These are phyloP conservation scores for Meloidogyne floridensis DNA, from an alignment of 1,140 invertebrate species.

Conservation along the genomic window DNA sequence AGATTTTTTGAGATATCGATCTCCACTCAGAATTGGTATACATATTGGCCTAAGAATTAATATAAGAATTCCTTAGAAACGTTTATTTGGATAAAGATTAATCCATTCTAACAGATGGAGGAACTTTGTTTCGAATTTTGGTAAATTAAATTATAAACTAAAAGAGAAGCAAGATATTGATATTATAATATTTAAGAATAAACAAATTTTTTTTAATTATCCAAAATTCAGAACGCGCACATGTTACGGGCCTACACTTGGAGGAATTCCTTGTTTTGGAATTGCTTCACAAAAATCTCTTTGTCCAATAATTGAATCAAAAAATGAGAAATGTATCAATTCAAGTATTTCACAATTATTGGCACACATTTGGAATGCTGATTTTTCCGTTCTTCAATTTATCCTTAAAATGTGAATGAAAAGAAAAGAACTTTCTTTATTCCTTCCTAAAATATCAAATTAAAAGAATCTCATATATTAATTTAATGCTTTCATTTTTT, in stretches of 20 bases:
- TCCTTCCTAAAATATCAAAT: background rate
- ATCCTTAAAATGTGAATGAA: background rate
- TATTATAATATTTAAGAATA: no score
- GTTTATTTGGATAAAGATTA: no score
- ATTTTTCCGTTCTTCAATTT: background rate
- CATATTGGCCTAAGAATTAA: no score
- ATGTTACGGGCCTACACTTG: slow-evolving; percentile 73
- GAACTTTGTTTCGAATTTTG: no score
- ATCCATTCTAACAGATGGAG: no score
- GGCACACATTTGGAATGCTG: slow-evolving; percentile 21
- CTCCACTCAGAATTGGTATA: no score
- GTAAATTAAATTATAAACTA: no score
- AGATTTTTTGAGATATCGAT: no score
- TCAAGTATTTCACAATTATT: slow-evolving; percentile 22
- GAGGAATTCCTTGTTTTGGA: slow-evolving; percentile 71
- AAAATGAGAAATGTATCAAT: background rate
- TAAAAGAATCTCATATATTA: slow-evolving; percentile 1
- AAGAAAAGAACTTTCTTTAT: background rate
- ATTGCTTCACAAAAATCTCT: slow-evolving; percentile 58
- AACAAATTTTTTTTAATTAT: background rate
- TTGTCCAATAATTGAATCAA: slow-evolving; percentile 41
- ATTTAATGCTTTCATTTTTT: background rate
- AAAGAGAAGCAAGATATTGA: no score
- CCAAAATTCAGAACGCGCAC: background rate
- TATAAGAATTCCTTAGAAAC: no score